These are phyloP conservation scores for Athalia circularis DNA, from an alignment of 2,888 invertebrate genomes.

Conservation along the genomic window DNA sequence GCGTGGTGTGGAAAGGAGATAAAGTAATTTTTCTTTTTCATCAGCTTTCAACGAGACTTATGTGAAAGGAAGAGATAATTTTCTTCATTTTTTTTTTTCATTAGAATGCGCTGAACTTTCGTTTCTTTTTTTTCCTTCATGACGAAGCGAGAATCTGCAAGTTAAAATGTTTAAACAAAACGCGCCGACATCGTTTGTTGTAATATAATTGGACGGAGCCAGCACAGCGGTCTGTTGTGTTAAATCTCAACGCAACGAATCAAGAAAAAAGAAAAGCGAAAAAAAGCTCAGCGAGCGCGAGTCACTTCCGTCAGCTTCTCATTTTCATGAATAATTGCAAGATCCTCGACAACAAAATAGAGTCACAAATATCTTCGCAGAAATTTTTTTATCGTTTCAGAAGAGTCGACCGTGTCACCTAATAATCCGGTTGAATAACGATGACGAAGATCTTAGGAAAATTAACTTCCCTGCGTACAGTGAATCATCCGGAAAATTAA, in stretches of 20 bases:
- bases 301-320: no score
- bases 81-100: conserved; percentile 4
- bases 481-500: neutral
- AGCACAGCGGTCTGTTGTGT: conserved; percentile 14
- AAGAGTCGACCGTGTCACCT: neutral
- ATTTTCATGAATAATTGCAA: neutral
- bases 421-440: conserved; percentile 15
- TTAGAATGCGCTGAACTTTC: neutral
- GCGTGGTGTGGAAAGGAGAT: conserved; percentile 39
- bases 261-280: conserved; percentile 7
- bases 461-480: neutral
- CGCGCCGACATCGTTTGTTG: conserved; percentile 4
- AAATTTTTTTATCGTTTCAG: neutral
- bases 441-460: neutral
- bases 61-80: neutral
- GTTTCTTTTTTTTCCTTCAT: neutral
- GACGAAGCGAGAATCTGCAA: neutral
- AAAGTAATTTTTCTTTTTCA: conserved; percentile 3
- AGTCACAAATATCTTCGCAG: neutral
- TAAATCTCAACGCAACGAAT: neutral
- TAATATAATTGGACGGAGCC: conserved; percentile 9
- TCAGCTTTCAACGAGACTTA: conserved; percentile 22
- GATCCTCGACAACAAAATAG: neutral
- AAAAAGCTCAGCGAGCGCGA: neutral
- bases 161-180: neutral